phyloP scores from a whole-genome alignment of 2,113 vertebrate species.

The Psilopsiagon aurifrons region DNA sequence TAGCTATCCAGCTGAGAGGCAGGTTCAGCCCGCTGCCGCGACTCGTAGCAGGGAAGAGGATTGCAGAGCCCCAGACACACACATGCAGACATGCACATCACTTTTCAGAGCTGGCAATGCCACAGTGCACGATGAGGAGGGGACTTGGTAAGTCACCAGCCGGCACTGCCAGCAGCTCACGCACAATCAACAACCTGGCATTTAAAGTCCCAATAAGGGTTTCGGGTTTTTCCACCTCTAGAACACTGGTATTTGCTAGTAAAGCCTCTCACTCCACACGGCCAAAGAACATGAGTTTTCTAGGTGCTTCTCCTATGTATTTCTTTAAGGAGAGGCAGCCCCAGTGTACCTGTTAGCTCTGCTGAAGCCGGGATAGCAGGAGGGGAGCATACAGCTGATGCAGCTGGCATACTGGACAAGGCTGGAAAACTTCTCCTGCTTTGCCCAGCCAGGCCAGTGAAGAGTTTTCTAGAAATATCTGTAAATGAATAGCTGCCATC shows the following conservation, averaged over 20 bases:
- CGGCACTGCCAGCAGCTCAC: background rate
- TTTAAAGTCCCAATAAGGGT: background rate
- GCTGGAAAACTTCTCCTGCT: constrained; percentile 51
- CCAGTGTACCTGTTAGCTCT: background rate
- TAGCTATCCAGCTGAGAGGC: background rate
- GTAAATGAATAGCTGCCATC: constrained; percentile 94
- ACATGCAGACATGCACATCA: background rate
- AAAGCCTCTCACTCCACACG: background rate
- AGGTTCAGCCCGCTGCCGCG: background rate
- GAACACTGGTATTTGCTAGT: background rate
- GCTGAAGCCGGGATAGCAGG: background rate
- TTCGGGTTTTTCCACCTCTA: background rate
- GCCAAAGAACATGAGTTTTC: background rate
- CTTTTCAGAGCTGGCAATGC: background rate
- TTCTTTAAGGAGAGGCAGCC: background rate
- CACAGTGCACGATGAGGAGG: background rate
- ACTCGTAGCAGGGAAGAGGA: background rate
- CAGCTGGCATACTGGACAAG: background rate
- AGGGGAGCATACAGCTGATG: background rate
- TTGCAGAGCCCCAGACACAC: background rate
- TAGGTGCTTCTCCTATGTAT: background rate
- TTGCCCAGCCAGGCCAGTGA: constrained; percentile 56
- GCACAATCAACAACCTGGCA: background rate
- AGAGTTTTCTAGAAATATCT: constrained; percentile 84
- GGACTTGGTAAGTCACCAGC: background rate